Base-by-base conservation (phyloP, 2,113 vertebrate genomes). In the Protomyctophum bolini region DNA sequence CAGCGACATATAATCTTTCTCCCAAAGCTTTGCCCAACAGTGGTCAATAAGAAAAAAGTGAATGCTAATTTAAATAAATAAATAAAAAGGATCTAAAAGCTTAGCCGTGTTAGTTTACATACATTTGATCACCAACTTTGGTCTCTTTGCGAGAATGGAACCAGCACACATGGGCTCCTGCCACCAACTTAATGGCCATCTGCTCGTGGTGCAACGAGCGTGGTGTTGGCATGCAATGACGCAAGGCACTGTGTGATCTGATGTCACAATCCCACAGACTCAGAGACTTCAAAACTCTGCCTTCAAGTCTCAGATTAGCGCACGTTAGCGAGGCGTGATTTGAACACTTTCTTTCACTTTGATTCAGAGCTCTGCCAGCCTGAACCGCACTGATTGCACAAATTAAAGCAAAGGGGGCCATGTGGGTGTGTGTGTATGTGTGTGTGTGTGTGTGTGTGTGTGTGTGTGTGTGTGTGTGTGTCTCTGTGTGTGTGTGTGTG, bases 1-100 rank as follows among this genome's bases (percentile, higher is more conserved):
- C 78, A 2, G 66, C 77, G 77, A 82, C 75, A 87, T 89, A 80
- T 89, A 80, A 90, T 88, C 86, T 88, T 81, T 80, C 64, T 83
- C 83, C 82, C 7, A 63, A 82, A 87, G 83, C 83, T 77, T 73
- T 45, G 46, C 83, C 68, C 83, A 48, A 51, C 62, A 86, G 77
- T 62, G 0, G 12, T 51, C 1, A 6, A 10, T 6, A 29, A 48
- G 41, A 55, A 28, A 15, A 41, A 28, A 66, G 74, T 57, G 64
- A 79, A 74, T 79, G 65, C 29, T 66, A 64, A 63, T 80, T 83
- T 63, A 62, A 52, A n/a, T n/a, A n/a, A n/a, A n/a, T n/a, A n/a
- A n/a, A n/a, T n/a, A 77, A 69, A 87, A 47, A 52, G 49, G 60
- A 85, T 72, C 63, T 75, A 29, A 84, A 77, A 79, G 65, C 66